phyloP scores from a whole-genome alignment of 1,140 invertebrate species.

The Sitophilus oryzae region DNA sequence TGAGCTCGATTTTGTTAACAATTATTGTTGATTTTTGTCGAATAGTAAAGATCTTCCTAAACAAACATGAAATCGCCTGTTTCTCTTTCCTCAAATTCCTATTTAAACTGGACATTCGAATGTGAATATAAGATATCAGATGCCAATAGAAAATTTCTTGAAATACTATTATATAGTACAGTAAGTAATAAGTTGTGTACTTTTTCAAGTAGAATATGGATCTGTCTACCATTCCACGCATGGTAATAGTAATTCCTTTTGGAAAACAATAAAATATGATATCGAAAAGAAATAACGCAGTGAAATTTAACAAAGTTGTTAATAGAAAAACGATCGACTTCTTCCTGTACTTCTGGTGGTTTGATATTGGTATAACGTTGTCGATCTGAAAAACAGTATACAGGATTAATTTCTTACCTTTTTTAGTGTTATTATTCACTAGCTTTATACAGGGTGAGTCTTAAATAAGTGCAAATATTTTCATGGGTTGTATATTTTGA shows the following conservation, averaged over 20 bases:
- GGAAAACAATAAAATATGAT: slow-evolving; percentile 17
- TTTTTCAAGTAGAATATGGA: slow-evolving; percentile 13
- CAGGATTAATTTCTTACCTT: too few species aligned
- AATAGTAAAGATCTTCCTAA: slow-evolving; percentile 1
- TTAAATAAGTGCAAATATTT: too few species aligned
- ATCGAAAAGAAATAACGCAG: slow-evolving; percentile 19
- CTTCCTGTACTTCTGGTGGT: slow-evolving; percentile 13
- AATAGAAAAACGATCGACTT: slow-evolving; percentile 11
- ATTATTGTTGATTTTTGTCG: too few species aligned
- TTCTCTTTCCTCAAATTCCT: slow-evolving; percentile 1
- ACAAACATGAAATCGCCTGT: slow-evolving; percentile 4
- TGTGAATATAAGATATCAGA: slow-evolving; percentile 20
- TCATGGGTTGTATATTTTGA: too few species aligned
- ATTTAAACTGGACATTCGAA: slow-evolving; percentile 17
- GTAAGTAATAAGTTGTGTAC: slow-evolving; percentile 19
- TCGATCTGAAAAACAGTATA: slow-evolving; percentile 12
- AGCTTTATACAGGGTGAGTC: too few species aligned
- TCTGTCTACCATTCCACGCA: too few species aligned
- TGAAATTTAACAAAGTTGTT: background rate
- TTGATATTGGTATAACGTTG: slow-evolving; percentile 4
- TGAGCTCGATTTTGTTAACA: too few species aligned
- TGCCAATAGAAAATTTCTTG: slow-evolving; percentile 28
- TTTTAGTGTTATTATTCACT: too few species aligned
- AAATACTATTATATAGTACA: slow-evolving; percentile 21
- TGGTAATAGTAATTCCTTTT: too few species aligned